A percentile compares a stretch with the other conserved stretches of the same genome.
phyloP scores from a whole-genome alignment of 1,140 invertebrate genomes.

The Neuroterus valhalla region DNA sequence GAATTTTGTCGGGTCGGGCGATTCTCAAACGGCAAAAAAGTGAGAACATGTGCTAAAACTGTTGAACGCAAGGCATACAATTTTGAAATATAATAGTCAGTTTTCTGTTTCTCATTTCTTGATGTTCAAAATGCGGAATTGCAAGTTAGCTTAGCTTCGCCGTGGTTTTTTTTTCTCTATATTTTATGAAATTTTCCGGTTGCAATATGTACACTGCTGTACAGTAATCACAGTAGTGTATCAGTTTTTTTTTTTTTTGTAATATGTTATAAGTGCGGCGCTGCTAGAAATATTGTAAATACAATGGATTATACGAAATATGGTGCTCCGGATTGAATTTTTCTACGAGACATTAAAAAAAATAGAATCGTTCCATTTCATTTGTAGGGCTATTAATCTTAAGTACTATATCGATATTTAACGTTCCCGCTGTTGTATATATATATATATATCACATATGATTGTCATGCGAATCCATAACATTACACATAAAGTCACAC shows the following conservation, averaged over 20 bases:
- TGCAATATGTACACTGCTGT: conserved; percentile 42
- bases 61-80: conserved; percentile 66
- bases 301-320: conserved; percentile 37
- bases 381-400: conserved; percentile 50
- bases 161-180: conserved; percentile 34
- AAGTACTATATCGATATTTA: conserved; percentile 51
- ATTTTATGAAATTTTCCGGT: conserved; percentile 44
- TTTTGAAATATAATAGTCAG: conserved; percentile 73
- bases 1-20: conserved; percentile 32
- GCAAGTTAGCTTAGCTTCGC: conserved; percentile 47
- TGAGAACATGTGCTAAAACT: conserved; percentile 61
- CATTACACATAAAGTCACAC: conserved; percentile 50
- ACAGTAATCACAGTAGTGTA: too few species aligned
- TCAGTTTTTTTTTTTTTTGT: too few species aligned
- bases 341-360: conserved; percentile 46
- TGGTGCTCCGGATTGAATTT: conserved; percentile 51
- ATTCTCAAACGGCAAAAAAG: conserved; percentile 35
- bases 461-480: conserved; percentile 50
- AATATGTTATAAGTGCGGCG: not conserved
- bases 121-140: conserved; percentile 60
- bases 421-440: conserved; percentile 51
- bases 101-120: conserved; percentile 73
- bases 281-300: conserved; percentile 30
- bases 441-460: conserved; percentile 49
- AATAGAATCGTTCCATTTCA: conserved; percentile 34